Evolutionary conservation across 2,113 vertebrate genomes (phyloP), one percentile per base, ranked within the genome.

Genomic region (Malurus alboscapulatus): DNA sequence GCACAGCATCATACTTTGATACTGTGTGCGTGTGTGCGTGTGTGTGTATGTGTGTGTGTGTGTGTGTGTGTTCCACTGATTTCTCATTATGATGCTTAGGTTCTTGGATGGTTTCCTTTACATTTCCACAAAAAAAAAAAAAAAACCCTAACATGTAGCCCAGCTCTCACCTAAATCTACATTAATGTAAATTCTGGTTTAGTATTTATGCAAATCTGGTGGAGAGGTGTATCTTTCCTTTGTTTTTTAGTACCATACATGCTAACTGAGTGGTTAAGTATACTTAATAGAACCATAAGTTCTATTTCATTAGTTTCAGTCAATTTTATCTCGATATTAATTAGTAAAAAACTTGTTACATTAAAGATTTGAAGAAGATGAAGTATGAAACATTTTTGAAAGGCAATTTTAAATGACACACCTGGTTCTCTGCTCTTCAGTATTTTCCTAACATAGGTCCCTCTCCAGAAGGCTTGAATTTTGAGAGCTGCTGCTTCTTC

Each of bases 391-490:
- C 8, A 32, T 40, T 59, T 66, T 50, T 38, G 6, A 18, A 89
- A 73, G 38, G 18, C 4, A 44, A 66, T 69, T 92, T 79, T 96
- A 94, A 94, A 87, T 77, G 32, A 61, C 68, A 67, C 34, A 98
- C 98, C 98, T 93, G 97, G 93, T 93, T 76, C 97, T 87, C 97
- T 97, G 84, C 97, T 96, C 19, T 79, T 96, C 40, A 97, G 27
- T 71, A 97, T 76, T 93, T 94, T 58, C 61, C 94, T 96, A 62
- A 97, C 80, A 30, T 96, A 97, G 21, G 78, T 44, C 17, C 97
- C 96, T 96, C 92, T 97, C 96, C 98, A 97, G 58, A 78, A 29
- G 19, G 96, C 93, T 94, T 99, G 98, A 63, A 98, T 92, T 91
- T 95, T 84, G 25, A 93, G 91, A 75, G 93, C 97, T 81, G 98